Conservation (phyloP, 1,140 invertebrate genomes). For the Drosophila ironensis region DNA sequence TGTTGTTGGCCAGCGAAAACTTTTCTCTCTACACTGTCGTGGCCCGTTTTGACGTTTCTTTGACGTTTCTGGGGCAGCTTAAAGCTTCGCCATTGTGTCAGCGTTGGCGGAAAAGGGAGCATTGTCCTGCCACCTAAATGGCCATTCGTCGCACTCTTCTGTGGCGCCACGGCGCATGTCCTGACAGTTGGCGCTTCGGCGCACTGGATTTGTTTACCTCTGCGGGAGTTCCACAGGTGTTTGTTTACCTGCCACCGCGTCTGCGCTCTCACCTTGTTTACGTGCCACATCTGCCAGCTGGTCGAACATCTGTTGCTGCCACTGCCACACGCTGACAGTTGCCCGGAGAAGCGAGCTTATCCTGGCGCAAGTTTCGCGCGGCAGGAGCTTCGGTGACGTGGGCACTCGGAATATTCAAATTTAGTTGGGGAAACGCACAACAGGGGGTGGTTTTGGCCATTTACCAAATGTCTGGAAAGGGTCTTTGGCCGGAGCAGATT, state of each 20-base stretch:
- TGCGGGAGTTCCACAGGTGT: slow-evolving; percentile 52
- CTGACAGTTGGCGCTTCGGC: slow-evolving; percentile 53
- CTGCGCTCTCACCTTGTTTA: slow-evolving; percentile 48
- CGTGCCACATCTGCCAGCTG: slow-evolving; percentile 24
- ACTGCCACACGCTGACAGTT: slow-evolving; percentile 26
- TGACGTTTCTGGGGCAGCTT: slow-evolving; percentile 70
- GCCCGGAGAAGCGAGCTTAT: slow-evolving; percentile 8
- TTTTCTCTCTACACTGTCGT: slow-evolving; percentile 74
- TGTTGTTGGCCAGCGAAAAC: slow-evolving; percentile 53
- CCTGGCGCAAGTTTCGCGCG: not conserved
- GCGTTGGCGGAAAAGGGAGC: slow-evolving; percentile 13
- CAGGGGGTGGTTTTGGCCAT: not conserved
- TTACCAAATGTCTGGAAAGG: no score
- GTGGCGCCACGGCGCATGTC: slow-evolving; percentile 35
- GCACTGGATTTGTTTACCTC: slow-evolving; percentile 52
- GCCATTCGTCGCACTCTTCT: slow-evolving; percentile 32
- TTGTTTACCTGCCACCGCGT: slow-evolving; percentile 54
- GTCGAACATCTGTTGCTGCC: slow-evolving; percentile 30
- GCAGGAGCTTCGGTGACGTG: not conserved
- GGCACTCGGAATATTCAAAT: not conserved
- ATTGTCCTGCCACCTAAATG: not conserved
- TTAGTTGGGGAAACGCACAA: not conserved
- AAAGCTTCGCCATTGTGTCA: slow-evolving; percentile 26
- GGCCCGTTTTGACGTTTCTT: slow-evolving; percentile 43
- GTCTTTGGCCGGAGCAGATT: no score